phyloP scores from a whole-genome alignment of 2,888 invertebrate genomes.

The Stenchaetothrips biformis region DNA sequence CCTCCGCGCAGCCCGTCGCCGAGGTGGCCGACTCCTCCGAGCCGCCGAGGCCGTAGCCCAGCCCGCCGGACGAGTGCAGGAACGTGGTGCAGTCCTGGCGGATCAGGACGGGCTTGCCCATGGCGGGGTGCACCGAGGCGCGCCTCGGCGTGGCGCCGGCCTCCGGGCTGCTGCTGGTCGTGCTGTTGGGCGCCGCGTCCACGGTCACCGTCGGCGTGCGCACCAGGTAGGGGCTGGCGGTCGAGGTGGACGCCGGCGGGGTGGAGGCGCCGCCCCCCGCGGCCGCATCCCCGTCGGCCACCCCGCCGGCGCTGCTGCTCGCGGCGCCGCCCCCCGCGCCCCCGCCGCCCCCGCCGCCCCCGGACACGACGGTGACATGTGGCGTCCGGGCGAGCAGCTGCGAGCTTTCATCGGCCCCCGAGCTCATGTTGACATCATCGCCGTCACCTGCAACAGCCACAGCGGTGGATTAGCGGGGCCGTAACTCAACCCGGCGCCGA shows the following conservation, averaged over 20 bases:
- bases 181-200: slow-evolving; percentile 5
- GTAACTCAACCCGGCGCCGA: background rate
- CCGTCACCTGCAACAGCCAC: slow-evolving; percentile 39
- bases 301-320: slow-evolving; percentile 70
- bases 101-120: slow-evolving; percentile 69
- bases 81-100: slow-evolving; percentile 81
- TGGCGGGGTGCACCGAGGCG: slow-evolving; percentile 44
- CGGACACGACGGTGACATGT: slow-evolving; percentile 25
- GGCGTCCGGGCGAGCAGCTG: slow-evolving; percentile 18
- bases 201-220: slow-evolving; percentile 29
- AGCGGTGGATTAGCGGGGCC: slow-evolving; percentile 40
- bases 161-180: background rate
- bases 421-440: slow-evolving; percentile 9
- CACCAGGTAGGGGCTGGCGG: slow-evolving; percentile 28
- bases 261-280: slow-evolving; percentile 42
- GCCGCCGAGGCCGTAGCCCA: slow-evolving; percentile 33
- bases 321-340: slow-evolving; percentile 56
- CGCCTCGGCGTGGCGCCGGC: slow-evolving; percentile 36
- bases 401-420: slow-evolving; percentile 10
- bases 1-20: slow-evolving; percentile 50
- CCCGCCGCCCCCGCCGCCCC: slow-evolving; percentile 37
- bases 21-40: slow-evolving; percentile 23
- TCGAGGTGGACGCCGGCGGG: slow-evolving; percentile 39
- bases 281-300: slow-evolving; percentile 60
- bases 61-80: slow-evolving; percentile 62